phyloP scores from a whole-genome alignment of 2,797 vertebrate genomes.

The Sebastes variabilis region DNA sequence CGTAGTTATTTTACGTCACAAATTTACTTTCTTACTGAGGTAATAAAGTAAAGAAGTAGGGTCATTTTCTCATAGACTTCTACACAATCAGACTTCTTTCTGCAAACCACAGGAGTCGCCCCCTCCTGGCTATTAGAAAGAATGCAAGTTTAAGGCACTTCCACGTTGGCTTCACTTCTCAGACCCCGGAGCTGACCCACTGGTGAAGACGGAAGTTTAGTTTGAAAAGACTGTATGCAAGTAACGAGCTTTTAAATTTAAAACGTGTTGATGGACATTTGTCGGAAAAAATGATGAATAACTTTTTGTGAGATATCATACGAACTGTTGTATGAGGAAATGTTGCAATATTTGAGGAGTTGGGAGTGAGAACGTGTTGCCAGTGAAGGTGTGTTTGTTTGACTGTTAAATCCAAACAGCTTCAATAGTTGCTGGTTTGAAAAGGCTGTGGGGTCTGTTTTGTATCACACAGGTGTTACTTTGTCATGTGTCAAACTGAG shows the following conservation, averaged over 20 bases:
- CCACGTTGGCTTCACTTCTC: no score
- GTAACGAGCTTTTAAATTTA: background rate
- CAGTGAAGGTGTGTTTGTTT: constrained; percentile 1
- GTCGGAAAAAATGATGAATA: background rate
- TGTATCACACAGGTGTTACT: constrained; percentile 64
- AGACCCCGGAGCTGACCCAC: fast-evolving
- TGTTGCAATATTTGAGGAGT: fast-evolving
- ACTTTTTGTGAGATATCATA: fast-evolving
- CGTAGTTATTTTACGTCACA: background rate
- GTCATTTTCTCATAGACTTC: no score
- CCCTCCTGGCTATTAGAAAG: fast-evolving
- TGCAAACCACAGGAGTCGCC: no score
- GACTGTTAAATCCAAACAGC: constrained; percentile 19
- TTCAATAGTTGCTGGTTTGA: constrained; percentile 26
- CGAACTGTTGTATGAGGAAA: background rate
- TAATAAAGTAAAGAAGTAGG: no score
- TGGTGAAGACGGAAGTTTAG: background rate
- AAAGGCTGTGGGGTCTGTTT: constrained; percentile 45
- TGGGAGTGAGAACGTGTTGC: background rate
- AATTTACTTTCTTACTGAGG: no score
- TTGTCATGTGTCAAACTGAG: constrained; percentile 69
- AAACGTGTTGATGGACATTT: background rate
- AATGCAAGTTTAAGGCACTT: no score
- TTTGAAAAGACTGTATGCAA: background rate
- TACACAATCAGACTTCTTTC: no score